phyloP scores from a whole-genome alignment of 2,797 vertebrate genomes.

The Cyprinella venusta region DNA sequence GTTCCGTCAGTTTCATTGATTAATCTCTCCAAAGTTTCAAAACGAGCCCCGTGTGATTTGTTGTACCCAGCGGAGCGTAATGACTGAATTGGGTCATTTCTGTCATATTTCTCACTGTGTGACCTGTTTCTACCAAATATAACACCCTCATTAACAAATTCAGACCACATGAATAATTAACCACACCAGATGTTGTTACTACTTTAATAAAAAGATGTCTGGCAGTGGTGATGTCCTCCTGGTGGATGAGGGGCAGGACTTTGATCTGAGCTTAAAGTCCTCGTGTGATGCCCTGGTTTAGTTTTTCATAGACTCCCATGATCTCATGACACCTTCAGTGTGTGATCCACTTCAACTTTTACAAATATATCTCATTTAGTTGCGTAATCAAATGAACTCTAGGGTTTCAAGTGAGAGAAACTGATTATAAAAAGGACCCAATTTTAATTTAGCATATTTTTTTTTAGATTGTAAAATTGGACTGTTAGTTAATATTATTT shows the following conservation, averaged over 20 bases:
- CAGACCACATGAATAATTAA: constrained; percentile 77
- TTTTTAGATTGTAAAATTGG: neutral
- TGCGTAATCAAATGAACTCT: constrained; percentile 3
- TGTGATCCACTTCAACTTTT: constrained; percentile 27
- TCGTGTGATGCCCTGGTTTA: constrained; percentile 40
- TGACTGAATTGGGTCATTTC: constrained; percentile 50
- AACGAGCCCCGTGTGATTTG: constrained; percentile 15
- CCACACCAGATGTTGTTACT: constrained; percentile 75
- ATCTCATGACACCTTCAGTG: neutral
- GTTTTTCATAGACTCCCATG: neutral
- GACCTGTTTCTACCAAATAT: constrained; percentile 75
- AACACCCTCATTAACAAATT: constrained; percentile 71
- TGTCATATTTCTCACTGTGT: constrained; percentile 50
- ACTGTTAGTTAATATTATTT: too few relatives aligned
- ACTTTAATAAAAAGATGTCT: constrained; percentile 21
- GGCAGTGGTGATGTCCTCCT: neutral
- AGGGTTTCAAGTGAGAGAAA: neutral
- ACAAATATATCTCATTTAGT: neutral
- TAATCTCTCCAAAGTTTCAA: neutral
- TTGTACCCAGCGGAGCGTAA: neutral
- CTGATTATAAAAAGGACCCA: neutral
- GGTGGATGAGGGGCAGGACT: neutral
- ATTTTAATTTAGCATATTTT: neutral
- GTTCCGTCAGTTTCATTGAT: constrained; percentile 28
- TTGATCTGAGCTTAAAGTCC: constrained; percentile 35